Conservation (phyloP, 2,113 vertebrate species). For the Oryzias melastigma region DNA sequence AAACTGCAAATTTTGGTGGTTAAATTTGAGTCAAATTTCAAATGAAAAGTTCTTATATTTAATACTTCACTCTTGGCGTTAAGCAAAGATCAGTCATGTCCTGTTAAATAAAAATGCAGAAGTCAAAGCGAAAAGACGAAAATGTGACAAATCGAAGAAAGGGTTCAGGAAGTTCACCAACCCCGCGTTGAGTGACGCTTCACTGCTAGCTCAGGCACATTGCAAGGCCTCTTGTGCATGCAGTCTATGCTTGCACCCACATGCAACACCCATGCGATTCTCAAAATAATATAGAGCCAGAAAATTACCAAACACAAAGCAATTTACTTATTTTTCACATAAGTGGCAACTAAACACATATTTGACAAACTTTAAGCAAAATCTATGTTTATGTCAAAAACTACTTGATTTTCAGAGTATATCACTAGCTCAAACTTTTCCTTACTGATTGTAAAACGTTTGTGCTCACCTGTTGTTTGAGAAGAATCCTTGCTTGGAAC, state of each 20-base stretch:
- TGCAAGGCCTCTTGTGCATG: slow-evolving; percentile 14
- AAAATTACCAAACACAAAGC: not conserved
- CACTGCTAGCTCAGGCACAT: slow-evolving; percentile 20
- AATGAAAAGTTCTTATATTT: not conserved
- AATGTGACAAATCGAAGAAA: slow-evolving; percentile 36
- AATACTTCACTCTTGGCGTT: not conserved
- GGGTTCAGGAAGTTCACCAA: slow-evolving; percentile 65
- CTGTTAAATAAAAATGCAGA: slow-evolving; percentile 27
- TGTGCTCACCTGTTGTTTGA: slow-evolving; percentile 55
- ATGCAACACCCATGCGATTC: not conserved
- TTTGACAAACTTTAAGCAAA: no score
- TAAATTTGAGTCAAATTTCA: not conserved
- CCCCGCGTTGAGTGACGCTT: slow-evolving; percentile 34
- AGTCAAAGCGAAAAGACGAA: slow-evolving; percentile 25
- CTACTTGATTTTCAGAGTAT: not conserved
- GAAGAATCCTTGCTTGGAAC: slow-evolving; percentile 36
- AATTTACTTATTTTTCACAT: not conserved
- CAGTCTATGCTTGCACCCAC: slow-evolving; percentile 6
- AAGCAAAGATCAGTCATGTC: not conserved
- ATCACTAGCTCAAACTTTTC: not conserved
- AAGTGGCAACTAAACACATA: no score
- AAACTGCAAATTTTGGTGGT: not conserved
- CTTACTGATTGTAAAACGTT: not conserved
- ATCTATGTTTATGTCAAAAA: not conserved
- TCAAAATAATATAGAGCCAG: not conserved